phyloP scores from a whole-genome alignment of 2,113 vertebrate species.

The Corydoras sp. region DNA sequence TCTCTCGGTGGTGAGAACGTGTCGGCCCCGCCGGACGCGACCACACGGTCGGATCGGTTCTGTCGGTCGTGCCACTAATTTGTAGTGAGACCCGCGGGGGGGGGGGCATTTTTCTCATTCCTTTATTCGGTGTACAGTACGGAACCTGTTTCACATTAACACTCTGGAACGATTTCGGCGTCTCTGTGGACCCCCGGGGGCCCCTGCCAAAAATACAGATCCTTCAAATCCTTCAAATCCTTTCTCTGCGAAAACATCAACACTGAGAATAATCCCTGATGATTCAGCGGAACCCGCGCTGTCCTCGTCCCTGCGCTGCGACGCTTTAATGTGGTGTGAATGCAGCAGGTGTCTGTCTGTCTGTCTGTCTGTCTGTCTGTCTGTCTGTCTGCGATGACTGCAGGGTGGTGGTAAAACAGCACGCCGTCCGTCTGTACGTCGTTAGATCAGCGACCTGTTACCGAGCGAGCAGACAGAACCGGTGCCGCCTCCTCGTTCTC shows the following conservation, averaged over 20 bases:
- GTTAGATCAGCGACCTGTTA: conserved; percentile 38
- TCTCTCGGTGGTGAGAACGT: conserved; percentile 53
- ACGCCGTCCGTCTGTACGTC: conserved; percentile 27
- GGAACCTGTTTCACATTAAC: neutral
- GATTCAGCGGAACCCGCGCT: too few species aligned
- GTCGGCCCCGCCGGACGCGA: conserved; percentile 43
- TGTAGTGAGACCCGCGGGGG: conserved; percentile 27
- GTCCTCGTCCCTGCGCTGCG: too few species aligned
- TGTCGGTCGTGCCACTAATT: conserved; percentile 39
- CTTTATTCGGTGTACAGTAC: neutral
- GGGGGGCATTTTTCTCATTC: conserved; percentile 40
- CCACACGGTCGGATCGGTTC: conserved; percentile 29
- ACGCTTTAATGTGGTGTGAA: too few species aligned
- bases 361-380: too few species aligned
- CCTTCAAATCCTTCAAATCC: too few species aligned
- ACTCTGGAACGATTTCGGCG: neutral
- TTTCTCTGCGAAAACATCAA: too few species aligned
- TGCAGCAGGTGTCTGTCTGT: too few species aligned
- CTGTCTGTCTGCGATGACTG: neutral
- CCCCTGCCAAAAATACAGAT: too few species aligned
- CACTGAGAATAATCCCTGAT: too few species aligned
- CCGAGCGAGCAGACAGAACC: conserved; percentile 22
- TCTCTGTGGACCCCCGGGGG: too few species aligned
- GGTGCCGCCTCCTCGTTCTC: neutral
- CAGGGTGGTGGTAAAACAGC: conserved; percentile 41